Evolutionary conservation across 2,888 invertebrate genomes (phyloP), one percentile per base, ranked within the genome.

Genomic region (Orthonychiurus folsomi): DNA sequence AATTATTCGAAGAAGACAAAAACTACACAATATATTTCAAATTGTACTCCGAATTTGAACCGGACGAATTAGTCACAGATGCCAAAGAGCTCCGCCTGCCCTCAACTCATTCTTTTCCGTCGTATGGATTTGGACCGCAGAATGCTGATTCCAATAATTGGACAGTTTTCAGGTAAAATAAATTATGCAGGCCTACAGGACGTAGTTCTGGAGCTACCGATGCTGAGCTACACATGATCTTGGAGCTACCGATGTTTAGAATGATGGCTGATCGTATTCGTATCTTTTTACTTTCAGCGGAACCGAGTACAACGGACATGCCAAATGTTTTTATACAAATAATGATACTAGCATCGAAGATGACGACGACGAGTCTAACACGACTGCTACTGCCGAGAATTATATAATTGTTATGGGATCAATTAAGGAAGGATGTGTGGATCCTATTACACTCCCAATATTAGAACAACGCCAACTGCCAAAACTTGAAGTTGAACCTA

Each of bases 1-100:
- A 37, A 15, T 15, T 15, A 9, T 37, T 37, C 15, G 37, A 37
- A 15, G 37, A 37, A 15, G 37, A 37, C 15, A 15, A 9, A 37
- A 15, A 37, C 15, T 37, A 37, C 37, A 37, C 37, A 9, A 37
- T 37, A 15, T 37, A 37, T 37, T 37, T 37, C 37, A 52, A 52
- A 52, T 23, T 52, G 9, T 21, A 21, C n/a, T 52, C 52, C 20
- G 52, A 52, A 23, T 52, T 52, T 52, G 52, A 52, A 21, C 21
- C 21, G 5, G 20, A 52, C n/a, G 24, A 21, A 21, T 52, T 52
- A 23, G 20, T 23, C 48, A 59, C 59, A 9, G 59, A 59, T 25
- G 59, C 59, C 9, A 3, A 20, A n/a, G 50, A 59, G 20, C 50
- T 59, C 12, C 48, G 59, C 21, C 59, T 59, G 2, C 59, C 59